Evolutionary conservation across 2,113 vertebrate genomes (phyloP).

Genomic region (Gila orcuttii): DNA sequence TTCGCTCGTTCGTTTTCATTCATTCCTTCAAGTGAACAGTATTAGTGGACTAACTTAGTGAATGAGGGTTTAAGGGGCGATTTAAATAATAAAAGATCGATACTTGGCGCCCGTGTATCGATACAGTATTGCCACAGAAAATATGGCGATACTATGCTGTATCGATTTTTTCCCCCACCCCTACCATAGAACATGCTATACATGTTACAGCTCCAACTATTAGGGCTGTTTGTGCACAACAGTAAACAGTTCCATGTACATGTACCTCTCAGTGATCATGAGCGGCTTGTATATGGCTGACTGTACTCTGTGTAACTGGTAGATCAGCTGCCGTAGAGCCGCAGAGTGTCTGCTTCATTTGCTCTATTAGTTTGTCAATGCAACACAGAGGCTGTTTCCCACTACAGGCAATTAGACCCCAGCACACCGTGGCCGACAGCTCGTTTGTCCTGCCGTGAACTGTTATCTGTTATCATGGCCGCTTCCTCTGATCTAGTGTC

Average conservation of each 20-base stretch:
- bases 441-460: conserved; percentile 28
- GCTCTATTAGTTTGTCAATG: conserved; percentile 26
- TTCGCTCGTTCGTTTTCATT: no score
- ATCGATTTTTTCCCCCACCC: no score
- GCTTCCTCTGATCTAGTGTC: conserved; percentile 27
- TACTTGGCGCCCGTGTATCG: no score
- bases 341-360: not conserved
- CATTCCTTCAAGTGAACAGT: no score
- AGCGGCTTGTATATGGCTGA: not conserved
- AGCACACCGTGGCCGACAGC: conserved; percentile 3
- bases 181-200: not conserved
- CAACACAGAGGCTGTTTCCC: conserved; percentile 16
- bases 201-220: not conserved
- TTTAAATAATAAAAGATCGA: no score
- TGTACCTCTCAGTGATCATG: not conserved
- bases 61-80: no score
- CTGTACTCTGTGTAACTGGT: not conserved
- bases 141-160: no score
- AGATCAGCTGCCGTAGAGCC: not conserved
- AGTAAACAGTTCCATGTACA: not conserved
- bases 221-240: not conserved
- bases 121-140: no score
- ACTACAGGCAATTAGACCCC: conserved; percentile 10
- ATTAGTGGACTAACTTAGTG: no score
- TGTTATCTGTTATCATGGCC: conserved; percentile 26